Base-by-base conservation (phyloP, 2,113 vertebrate genomes). In the Forbesichthys papilliferus region DNA sequence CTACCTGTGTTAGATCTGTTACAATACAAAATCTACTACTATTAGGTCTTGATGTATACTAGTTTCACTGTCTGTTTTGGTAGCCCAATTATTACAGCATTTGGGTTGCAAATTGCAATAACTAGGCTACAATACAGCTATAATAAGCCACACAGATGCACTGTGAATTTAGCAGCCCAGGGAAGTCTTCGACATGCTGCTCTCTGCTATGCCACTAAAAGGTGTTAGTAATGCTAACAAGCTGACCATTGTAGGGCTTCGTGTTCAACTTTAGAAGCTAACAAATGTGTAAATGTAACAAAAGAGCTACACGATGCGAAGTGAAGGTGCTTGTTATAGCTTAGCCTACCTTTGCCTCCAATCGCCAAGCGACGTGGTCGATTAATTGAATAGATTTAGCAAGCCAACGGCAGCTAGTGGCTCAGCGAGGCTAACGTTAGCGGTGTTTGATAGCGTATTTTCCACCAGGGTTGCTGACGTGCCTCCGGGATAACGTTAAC, bases 401-500 rank as follows among this genome's bases (percentile, higher is more conserved):
- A 67, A 8, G 11, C 66, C 62, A 27, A 56, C 62, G 78, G 78
- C 11, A 47, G 68, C 74, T 54, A 18, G 68, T 84, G 83, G 86
- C 83, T 85, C 82, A 87, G 80, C 81, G 52, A 16, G 48, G 83
- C 73, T 75, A 84, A 64, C 68, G 16, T 56, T 56, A n/a, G 54
- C 12, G 69, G 74, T 80, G 79, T 56, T 59, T 42, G 77, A 72
- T 67, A 52, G 4, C 70, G 9, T n/a, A 5, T 42, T 6, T 42
- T 42, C 36, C 36, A 42, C 36, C 36, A 42, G 36, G 36, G 36
- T 42, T 42, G 36, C 36, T 42, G 36, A 42, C 36, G 36, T 12
- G 49, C 49, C 49, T 51, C 13, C 11, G 13, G 49, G 54, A 56
- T 12, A 68, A 61, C 36, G 53, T 11, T 13, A 36, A 18, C 56